Evolutionary conservation across 2,888 invertebrate genomes (phyloP).

Genomic region (Pristionchus mayeri): DNA sequence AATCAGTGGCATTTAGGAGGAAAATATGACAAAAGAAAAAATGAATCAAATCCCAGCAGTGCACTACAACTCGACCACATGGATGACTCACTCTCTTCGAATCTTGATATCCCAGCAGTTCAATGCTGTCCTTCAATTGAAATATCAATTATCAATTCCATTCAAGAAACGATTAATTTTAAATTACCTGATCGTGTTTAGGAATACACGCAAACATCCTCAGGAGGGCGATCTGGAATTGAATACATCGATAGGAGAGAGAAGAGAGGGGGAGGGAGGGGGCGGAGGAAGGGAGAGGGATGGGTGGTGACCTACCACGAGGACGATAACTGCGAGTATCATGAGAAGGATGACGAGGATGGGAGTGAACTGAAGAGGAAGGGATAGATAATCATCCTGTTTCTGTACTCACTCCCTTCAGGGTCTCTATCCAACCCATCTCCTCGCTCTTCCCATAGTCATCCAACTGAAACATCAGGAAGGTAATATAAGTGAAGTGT

Average conservation of each 20-base stretch:
- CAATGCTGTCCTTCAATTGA: constrained; percentile 11
- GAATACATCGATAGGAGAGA: background rate
- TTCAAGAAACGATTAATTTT: background rate
- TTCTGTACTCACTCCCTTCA: background rate
- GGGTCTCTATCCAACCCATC: background rate
- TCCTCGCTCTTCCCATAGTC: too few species aligned
- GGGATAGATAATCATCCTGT: background rate
- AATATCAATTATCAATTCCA: background rate
- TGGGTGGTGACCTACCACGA: too few species aligned
- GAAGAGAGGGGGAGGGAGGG: background rate
- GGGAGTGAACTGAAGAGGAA: too few species aligned
- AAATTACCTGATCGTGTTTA: background rate
- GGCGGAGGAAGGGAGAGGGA: background rate
- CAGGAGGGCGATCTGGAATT: background rate
- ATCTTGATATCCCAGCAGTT: constrained; percentile 1
- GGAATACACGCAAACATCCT: background rate
- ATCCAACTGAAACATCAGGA: too few species aligned
- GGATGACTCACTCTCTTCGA: constrained; percentile 13
- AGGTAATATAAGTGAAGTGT: too few species aligned
- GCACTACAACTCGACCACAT: background rate
- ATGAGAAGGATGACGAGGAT: too few species aligned
- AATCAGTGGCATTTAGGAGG: background rate
- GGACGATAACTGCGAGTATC: too few species aligned
- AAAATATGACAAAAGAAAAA: background rate
- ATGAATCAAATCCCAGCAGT: background rate